These are phyloP conservation scores for Hemistola chrysoprasaria DNA, from an alignment of 2,888 invertebrate genomes.

Conservation along the genomic window DNA sequence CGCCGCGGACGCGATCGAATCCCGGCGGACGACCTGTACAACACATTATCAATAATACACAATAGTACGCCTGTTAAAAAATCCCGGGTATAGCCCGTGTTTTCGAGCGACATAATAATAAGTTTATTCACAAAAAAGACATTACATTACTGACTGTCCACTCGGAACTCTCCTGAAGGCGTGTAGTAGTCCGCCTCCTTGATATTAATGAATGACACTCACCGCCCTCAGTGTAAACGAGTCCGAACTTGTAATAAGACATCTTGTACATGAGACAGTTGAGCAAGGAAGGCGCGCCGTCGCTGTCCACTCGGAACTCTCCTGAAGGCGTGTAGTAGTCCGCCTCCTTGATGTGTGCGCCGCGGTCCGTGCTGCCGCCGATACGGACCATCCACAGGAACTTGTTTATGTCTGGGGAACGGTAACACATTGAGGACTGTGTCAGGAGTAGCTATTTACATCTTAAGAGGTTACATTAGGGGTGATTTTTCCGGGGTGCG, in stretches of 20 bases:
- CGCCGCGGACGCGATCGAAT: constrained; percentile 96
- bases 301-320: constrained; percentile 97
- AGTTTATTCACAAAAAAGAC: too few relatives aligned
- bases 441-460: too few relatives aligned
- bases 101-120: too few relatives aligned
- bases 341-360: constrained; percentile 96
- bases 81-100: too few relatives aligned
- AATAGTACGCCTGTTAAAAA: too few relatives aligned
- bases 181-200: constrained; percentile 99
- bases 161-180: constrained; percentile 96
- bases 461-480: too few relatives aligned
- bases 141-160: too few relatives aligned
- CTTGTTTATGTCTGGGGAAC: constrained; percentile 94
- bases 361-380: constrained; percentile 97
- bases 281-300: constrained; percentile 94
- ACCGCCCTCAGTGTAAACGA: constrained; percentile 97
- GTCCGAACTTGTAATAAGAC: constrained; percentile 99
- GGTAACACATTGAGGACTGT: too few relatives aligned
- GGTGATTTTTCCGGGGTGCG: too few relatives aligned
- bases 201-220: constrained; percentile 77
- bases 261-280: constrained; percentile 99
- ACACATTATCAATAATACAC: background rate
- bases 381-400: constrained; percentile 99
- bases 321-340: constrained; percentile 98
- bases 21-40: constrained; percentile 93